Evolutionary conservation across 2,797 vertebrate genomes (phyloP), one percentile per base, ranked within the genome.

Genomic region (Mormyrus proboscirostris): DNA sequence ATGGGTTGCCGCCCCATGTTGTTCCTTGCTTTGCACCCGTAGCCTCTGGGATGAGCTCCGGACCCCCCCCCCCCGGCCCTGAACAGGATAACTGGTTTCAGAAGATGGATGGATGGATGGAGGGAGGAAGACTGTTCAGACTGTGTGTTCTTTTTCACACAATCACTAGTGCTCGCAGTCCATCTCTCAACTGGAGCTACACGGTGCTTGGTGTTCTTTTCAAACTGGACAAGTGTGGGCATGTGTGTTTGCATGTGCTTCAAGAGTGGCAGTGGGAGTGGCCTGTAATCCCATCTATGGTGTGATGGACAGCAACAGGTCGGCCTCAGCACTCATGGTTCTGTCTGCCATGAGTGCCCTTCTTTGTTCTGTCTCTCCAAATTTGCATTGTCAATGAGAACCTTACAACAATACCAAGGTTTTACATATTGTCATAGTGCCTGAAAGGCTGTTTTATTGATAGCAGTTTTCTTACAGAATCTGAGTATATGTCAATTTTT

Each of bases 241-340:
- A 86, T 87, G 84, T 89, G 79, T 89, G 57, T 49, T 25, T 86
- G 88, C 76, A 47, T n/a, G 55, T 65, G 19, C 29, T 89, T 41
- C 47, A 47, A 29, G 82, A 51, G 82, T 51, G n/a, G 49, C 1
- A 44, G 88, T 89, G 76, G 53, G 51, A n/a, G 50, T 59, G 88
- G 14, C 16, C 86, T 44, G 50, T 87, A 33, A 19, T 22, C 0
- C 7, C 53, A 22, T 22, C 44, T 51, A 29, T 47, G 29, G 73
- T 89, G 84, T 90, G 90, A 91, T 83, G 84, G 89, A 91, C 89
- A 90, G 53, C 22, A 44, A 87, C 90, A 90, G 91, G 88, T 91
- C 90, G 84, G 2, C 9, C 59, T 14, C 47, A 4, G 57, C 47
- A 19, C 69, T 33, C 65, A 83, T n/a, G 73, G 38, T 51, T 9